Conservation (phyloP, 2,888 invertebrate species). For the Ectemnius cavifrons region DNA sequence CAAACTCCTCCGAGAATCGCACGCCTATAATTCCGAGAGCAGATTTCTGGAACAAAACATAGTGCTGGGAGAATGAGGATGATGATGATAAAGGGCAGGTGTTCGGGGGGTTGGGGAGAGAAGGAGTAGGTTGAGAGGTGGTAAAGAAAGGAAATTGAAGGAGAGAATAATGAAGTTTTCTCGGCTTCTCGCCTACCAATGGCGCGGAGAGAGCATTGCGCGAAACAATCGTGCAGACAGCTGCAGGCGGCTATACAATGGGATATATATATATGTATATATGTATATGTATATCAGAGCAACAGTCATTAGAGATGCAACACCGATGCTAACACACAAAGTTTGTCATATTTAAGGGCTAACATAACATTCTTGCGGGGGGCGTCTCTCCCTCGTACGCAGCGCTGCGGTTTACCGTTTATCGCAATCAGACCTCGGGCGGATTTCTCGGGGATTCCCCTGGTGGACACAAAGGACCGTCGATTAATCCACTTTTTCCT, state of each 20-base stretch:
- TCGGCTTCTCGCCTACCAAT: slow-evolving; percentile 59
- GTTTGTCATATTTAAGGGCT: slow-evolving; percentile 46
- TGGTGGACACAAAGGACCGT: slow-evolving; percentile 52
- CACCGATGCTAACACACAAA: slow-evolving; percentile 63
- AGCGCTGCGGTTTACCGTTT: slow-evolving; percentile 57
- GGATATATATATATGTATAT: slow-evolving; percentile 15
- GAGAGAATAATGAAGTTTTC: slow-evolving; percentile 22
- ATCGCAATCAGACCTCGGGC: slow-evolving; percentile 66
- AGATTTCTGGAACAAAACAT: neutral
- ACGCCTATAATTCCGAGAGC: neutral
- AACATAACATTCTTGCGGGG: slow-evolving; percentile 55
- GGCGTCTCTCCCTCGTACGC: slow-evolving; percentile 31
- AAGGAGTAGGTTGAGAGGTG: neutral
- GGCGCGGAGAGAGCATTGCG: slow-evolving; percentile 65
- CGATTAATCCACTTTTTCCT: slow-evolving; percentile 51
- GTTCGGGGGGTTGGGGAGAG: neutral
- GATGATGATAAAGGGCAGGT: neutral
- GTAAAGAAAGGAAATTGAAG: neutral
- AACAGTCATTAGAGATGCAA: slow-evolving; percentile 56
- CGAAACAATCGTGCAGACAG: slow-evolving; percentile 74
- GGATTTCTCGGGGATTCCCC: slow-evolving; percentile 63
- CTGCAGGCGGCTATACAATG: slow-evolving; percentile 69
- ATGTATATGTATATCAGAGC: neutral
- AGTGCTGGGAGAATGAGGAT: neutral
- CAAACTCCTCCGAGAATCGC: neutral